Base-by-base conservation (phyloP, 2,797 vertebrate genomes). In the Helarctos malayanus region DNA sequence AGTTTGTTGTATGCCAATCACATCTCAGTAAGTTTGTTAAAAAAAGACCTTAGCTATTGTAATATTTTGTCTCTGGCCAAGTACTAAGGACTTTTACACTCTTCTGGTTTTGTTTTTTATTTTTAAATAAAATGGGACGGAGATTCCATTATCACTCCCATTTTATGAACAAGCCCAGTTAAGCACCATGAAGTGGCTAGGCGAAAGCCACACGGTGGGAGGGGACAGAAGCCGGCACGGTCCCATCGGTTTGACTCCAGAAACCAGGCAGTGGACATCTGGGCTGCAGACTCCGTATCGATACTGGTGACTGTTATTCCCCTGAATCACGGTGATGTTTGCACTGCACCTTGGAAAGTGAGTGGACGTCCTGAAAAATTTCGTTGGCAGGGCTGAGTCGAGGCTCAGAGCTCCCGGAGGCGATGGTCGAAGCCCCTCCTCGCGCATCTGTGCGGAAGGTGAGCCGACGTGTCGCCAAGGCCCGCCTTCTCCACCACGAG, bases 61-160 rank as follows among this genome's bases (percentile, higher is more conserved):
- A 82, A 63, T 91, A 54, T 59, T 93, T 71, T 54, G 61, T 63
- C 35, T 94, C 52, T 95, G 89, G 49, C 49, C 27, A 76, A 32
- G 29, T 12, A 38, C 89, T 82, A 71, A 93, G 65, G 76, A 54
- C 25, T 21, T 59, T 69, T 21, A 41, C 10, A 23, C 7, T 38
- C 78, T 61, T 73, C 7, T 18, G 35, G 7, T 3, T 81, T 85
- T 61, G 14, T 29, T 47, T 85, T 75, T 93, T 76, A 69, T 41
- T 89, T 97, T 76, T 69, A 90, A 84, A 61, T 84, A 45, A 91
- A 91, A 45, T 29, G 49, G 5, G 56, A 52, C 25, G 56, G 18
- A 35, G 18, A 19, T 69, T 82, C 19, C 75, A 54, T 91, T 23
- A 11, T 57, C 35, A 29, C 35, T 47, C 21, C 27, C 4, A 29